Percentiles rank a stretch among this genome's conserved stretches.
phyloP scores from a whole-genome alignment of 2,113 vertebrate genomes.

The Alethe diademata region DNA sequence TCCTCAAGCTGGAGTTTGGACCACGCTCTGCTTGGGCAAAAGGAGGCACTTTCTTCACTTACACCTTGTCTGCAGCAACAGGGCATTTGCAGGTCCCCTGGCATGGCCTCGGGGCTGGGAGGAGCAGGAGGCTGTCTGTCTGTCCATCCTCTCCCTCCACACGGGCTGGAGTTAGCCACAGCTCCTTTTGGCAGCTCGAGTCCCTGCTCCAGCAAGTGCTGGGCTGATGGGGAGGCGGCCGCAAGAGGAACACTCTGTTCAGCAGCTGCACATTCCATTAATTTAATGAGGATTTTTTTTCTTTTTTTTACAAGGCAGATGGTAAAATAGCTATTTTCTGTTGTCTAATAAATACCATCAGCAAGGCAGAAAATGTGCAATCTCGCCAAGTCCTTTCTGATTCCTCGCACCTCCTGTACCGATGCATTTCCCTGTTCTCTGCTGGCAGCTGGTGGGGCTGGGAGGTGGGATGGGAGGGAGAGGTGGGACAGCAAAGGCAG shows the following conservation, averaged over 20 bases:
- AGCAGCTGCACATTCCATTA: slow-evolving; percentile 69
- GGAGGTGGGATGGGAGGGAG: neutral
- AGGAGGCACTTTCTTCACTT: neutral
- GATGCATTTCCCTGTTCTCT: neutral
- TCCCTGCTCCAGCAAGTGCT: neutral
- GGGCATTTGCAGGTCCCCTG: neutral
- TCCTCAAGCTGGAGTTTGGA: neutral
- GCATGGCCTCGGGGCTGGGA: neutral
- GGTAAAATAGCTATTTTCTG: slow-evolving; percentile 73
- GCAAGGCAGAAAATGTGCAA: slow-evolving; percentile 67
- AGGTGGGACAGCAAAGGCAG: slow-evolving; percentile 7
- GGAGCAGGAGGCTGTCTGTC: neutral
- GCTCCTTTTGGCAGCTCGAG: neutral
- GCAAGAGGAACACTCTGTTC: slow-evolving; percentile 56
- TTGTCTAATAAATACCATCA: slow-evolving; percentile 71
- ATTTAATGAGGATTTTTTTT: slow-evolving; percentile 58
- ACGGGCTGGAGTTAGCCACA: rapidly evolving
- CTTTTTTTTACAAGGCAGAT: slow-evolving; percentile 53
- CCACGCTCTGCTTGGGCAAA: neutral
- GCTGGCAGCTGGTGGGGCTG: neutral
- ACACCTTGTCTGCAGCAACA: rapidly evolving
- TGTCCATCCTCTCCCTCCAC: neutral
- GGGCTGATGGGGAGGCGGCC: neutral
- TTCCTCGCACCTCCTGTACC: neutral
- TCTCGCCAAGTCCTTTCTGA: slow-evolving; percentile 51